Evolutionary conservation across 2,797 vertebrate genomes (phyloP).

Genomic region (Amniataba percoides): DNA sequence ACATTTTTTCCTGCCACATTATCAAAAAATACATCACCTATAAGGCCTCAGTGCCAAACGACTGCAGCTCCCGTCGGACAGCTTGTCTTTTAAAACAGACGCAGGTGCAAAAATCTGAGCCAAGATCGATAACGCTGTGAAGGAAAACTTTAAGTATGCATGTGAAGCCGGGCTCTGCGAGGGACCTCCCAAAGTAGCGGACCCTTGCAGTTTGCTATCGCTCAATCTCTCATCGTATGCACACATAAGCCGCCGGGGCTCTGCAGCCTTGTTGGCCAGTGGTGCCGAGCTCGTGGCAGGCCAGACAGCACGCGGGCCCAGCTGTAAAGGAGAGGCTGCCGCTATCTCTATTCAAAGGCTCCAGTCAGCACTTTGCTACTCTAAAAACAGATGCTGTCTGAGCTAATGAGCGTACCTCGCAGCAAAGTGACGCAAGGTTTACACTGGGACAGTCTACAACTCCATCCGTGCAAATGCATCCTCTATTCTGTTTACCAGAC

Average conservation of each 20-base stretch:
- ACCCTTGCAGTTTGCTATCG: conserved; percentile 49
- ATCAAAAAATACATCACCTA: background rate
- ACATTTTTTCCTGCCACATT: background rate
- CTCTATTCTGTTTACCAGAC: conserved; percentile 11
- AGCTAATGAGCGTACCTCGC: conserved; percentile 57
- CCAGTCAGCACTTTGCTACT: conserved; percentile 72
- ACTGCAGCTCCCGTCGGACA: background rate
- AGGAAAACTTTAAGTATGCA: conserved; percentile 4
- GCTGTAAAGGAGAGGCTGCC: conserved; percentile 61
- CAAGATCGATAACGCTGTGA: conserved; percentile 1
- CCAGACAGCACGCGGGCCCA: conserved; percentile 58
- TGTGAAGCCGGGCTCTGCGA: background rate
- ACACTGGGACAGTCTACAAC: conserved; percentile 44
- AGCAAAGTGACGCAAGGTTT: conserved; percentile 49
- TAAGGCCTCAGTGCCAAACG: background rate
- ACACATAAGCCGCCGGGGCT: conserved; percentile 17
- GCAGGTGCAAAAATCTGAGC: background rate
- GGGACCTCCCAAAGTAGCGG: conserved; percentile 27
- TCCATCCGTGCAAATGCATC: conserved; percentile 25
- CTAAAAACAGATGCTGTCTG: conserved; percentile 75
- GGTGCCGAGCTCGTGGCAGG: conserved; percentile 34
- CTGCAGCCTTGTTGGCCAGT: conserved; percentile 33
- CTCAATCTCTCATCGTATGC: conserved; percentile 24
- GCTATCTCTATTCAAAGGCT: conserved; percentile 69
- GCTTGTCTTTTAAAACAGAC: background rate